These are phyloP conservation scores for Rattus rattus DNA, from an alignment of 2,113 vertebrate genomes.

Conservation along the genomic window DNA sequence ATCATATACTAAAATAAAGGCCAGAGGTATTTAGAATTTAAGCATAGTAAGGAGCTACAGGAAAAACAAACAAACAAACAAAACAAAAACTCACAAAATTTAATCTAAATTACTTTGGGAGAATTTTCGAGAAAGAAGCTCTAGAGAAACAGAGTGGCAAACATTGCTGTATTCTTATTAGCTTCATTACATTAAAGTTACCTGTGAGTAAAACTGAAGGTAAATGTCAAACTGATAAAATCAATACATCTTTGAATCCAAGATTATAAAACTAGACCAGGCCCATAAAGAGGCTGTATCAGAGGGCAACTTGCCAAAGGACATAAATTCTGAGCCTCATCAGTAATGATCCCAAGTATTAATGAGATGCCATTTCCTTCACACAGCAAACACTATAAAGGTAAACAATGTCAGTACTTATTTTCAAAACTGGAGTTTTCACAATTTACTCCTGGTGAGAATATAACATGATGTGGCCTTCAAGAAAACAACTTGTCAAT, in stretches of 20 bases:
- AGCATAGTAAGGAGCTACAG: not conserved
- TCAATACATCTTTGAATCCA: conserved; percentile 21
- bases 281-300: conserved; percentile 21
- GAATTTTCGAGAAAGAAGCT: not conserved
- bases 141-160: conserved; percentile 13
- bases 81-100: not conserved
- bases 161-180: not conserved
- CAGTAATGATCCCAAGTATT: conserved; percentile 31
- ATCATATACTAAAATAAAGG: conserved; percentile 13
- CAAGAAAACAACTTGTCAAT: not conserved
- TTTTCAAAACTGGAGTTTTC: conserved; percentile 24
- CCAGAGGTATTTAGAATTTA: conserved; percentile 4
- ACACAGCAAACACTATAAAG: conserved; percentile 46
- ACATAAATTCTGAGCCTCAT: conserved; percentile 40
- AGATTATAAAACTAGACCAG: conserved; percentile 59
- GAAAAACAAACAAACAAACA: not conserved
- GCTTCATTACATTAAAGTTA: conserved; percentile 17
- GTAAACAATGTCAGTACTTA: conserved; percentile 5
- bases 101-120: conserved; percentile 7
- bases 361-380: not conserved
- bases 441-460: not conserved
- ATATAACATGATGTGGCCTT: conserved; percentile 19
- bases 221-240: conserved; percentile 57
- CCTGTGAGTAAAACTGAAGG: conserved; percentile 45
- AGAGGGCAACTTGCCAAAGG: conserved; percentile 39